Conservation (phyloP, 2,797 vertebrate genomes). For the Helarctos malayanus region DNA sequence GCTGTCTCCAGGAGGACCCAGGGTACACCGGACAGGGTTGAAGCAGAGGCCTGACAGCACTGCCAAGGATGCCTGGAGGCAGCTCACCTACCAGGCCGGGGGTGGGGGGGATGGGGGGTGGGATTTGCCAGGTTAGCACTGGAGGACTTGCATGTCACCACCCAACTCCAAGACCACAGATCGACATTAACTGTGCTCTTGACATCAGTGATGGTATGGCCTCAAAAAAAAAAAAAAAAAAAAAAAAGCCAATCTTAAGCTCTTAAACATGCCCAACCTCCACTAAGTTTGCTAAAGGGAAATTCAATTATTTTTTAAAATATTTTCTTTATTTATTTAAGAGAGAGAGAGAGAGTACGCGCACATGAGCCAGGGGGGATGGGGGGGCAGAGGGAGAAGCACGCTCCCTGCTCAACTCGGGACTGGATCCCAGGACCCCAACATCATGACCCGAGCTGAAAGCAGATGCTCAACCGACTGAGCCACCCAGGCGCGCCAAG, state of each 20-base stretch:
- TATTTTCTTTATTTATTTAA: neutral
- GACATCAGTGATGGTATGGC: neutral
- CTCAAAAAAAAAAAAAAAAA: neutral
- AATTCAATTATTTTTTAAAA: neutral
- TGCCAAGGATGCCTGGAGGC: neutral
- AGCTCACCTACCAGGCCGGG: neutral
- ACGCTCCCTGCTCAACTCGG: neutral
- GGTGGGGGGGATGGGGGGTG: neutral
- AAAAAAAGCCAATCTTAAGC: neutral
- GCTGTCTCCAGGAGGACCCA: neutral
- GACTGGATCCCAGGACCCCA: neutral
- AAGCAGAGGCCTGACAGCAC: neutral
- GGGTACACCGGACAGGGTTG: too few species aligned
- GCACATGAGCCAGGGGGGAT: neutral
- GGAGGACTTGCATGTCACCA: neutral
- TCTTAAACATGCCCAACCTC: neutral
- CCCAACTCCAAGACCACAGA: neutral
- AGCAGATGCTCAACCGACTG: neutral
- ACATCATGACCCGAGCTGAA: neutral
- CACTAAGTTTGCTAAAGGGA: constrained; percentile 7
- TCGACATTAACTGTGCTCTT: neutral
- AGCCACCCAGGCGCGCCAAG: neutral
- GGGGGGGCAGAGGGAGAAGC: neutral
- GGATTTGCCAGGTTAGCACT: neutral
- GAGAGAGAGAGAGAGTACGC: neutral